A percentile compares a stretch with the other conserved stretches of the same genome.
Evolutionary conservation across 2,888 invertebrate genomes (phyloP).

Genomic region (Troides oblongomaculatus): DNA sequence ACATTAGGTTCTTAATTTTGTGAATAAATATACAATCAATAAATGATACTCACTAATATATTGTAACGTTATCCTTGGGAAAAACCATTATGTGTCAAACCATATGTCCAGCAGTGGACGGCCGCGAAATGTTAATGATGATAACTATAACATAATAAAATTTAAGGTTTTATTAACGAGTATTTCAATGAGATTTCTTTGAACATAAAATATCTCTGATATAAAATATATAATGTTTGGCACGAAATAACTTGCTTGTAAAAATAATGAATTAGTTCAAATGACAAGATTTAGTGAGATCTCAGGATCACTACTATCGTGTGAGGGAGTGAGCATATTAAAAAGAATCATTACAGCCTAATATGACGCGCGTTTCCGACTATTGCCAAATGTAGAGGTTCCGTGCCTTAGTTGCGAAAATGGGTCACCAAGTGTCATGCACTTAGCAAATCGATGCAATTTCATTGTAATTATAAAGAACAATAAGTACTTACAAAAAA

Average conservation of each 20-base stretch:
- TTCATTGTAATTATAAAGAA: conserved; percentile 37
- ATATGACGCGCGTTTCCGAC: conserved; percentile 51
- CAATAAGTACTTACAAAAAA: conserved; percentile 3
- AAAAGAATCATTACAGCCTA: conserved; percentile 51
- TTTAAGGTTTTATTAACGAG: too few species aligned
- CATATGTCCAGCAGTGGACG: too few species aligned
- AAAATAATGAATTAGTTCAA: neutral
- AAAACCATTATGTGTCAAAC: too few species aligned
- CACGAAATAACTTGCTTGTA: neutral
- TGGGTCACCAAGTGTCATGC: conserved; percentile 70
- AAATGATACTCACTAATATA: too few species aligned
- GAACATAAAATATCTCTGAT: too few species aligned
- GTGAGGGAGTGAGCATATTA: conserved; percentile 52
- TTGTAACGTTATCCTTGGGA: too few species aligned
- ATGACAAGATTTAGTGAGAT: neutral
- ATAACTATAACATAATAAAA: too few species aligned
- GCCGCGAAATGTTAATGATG: too few species aligned
- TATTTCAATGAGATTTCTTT: too few species aligned
- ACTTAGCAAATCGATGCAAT: conserved; percentile 64
- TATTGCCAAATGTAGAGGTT: conserved; percentile 61
- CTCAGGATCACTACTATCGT: neutral
- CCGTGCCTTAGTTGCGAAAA: conserved; percentile 67
- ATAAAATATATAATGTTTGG: too few species aligned
- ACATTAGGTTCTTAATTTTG: too few species aligned
- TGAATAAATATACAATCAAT: too few species aligned